These are phyloP conservation scores for Spialia ferax DNA, from an alignment of 2,888 invertebrate genomes.

Conservation along the genomic window DNA sequence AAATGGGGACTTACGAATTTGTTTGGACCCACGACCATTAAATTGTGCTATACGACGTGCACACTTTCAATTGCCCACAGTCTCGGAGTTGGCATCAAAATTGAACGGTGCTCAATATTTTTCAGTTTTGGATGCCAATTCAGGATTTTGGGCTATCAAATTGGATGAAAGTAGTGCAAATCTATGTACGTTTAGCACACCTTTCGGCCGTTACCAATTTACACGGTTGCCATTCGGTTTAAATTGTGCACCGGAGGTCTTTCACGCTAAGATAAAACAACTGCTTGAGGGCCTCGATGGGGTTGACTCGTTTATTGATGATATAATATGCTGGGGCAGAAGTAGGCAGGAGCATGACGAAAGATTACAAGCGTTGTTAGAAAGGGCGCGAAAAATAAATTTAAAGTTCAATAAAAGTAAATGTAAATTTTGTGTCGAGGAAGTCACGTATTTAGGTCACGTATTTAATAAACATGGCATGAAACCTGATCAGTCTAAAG, in stretches of 20 bases:
- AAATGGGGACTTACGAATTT: no score
- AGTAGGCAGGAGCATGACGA: slow-evolving; percentile 40
- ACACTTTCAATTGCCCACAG: no score
- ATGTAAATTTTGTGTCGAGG: slow-evolving; percentile 31
- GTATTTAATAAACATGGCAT: slow-evolving; percentile 33
- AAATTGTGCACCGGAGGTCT: slow-evolving; percentile 41
- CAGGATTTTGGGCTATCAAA: no score
- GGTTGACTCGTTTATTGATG: slow-evolving; percentile 42
- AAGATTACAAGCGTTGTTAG: slow-evolving; percentile 35
- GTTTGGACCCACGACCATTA: no score
- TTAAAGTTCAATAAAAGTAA: slow-evolving; percentile 28
- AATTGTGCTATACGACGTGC: no score
- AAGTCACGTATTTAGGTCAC: slow-evolving; percentile 38
- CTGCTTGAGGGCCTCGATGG: slow-evolving; percentile 40
- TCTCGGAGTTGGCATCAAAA: no score
- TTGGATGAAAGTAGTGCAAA: no score
- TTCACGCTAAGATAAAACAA: slow-evolving; percentile 43
- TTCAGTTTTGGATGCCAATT: no score
- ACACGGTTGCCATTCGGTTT: slow-evolving; percentile 42
- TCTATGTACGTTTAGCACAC: slow-evolving; percentile 33
- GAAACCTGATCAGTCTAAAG: slow-evolving; percentile 35
- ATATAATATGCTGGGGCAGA: slow-evolving; percentile 33
- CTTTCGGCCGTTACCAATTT: slow-evolving; percentile 41
- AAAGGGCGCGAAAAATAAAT: slow-evolving; percentile 36
- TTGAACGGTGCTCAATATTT: no score